Evolutionary conservation across 2,797 vertebrate species (phyloP).

Genomic region (Lycodopsis pacificus): DNA sequence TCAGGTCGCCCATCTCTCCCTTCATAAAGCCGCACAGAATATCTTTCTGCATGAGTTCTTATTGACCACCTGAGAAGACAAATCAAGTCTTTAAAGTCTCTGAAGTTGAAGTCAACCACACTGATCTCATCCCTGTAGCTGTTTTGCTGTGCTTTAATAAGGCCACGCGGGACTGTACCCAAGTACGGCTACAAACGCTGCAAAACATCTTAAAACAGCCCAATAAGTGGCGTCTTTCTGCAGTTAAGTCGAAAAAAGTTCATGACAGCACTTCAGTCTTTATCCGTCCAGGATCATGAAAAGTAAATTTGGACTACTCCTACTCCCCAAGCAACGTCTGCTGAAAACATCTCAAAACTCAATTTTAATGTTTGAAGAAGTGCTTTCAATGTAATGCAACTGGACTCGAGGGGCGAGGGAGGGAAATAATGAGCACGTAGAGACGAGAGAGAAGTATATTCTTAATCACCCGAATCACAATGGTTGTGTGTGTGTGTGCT

Average conservation of each 20-base stretch:
- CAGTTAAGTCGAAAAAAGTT: background rate
- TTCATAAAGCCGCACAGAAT: no score
- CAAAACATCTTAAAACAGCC: background rate
- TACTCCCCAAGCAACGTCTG: background rate
- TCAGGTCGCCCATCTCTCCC: background rate
- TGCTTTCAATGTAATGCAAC: background rate
- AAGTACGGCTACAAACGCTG: background rate
- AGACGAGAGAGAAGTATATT: background rate
- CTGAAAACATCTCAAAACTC: background rate
- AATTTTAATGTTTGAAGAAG: background rate
- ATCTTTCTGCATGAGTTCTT: background rate
- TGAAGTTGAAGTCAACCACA: no score
- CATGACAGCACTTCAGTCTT: background rate
- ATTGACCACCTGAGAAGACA: background rate
- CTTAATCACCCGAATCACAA: conserved; percentile 19
- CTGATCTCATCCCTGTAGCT: background rate
- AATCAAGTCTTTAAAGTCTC: background rate
- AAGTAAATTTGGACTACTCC: background rate
- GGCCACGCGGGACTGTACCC: background rate
- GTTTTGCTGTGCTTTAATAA: background rate
- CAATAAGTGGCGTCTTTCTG: background rate
- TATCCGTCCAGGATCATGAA: background rate
- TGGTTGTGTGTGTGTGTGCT: background rate
- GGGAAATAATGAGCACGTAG: background rate
- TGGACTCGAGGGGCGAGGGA: background rate